These are phyloP conservation scores for Pyrrhopygopsis socrates DNA, from an alignment of 2,888 invertebrate genomes.

Conservation along the genomic window DNA sequence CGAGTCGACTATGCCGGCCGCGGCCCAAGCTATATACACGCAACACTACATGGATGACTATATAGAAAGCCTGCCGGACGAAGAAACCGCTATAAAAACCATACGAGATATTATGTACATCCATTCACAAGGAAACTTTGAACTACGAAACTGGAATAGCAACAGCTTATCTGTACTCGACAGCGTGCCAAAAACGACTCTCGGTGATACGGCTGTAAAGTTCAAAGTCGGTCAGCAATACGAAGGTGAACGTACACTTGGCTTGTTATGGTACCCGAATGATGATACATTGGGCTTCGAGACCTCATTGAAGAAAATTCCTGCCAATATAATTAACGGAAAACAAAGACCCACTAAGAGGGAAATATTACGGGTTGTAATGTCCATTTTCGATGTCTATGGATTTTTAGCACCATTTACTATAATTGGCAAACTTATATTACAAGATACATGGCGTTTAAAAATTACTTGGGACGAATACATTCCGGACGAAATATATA, in stretches of 20 bases:
- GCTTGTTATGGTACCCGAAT: conserved; percentile 31
- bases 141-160: conserved; percentile 59
- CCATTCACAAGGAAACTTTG: conserved; percentile 46
- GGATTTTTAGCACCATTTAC: conserved; percentile 25
- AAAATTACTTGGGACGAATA: conserved; percentile 18
- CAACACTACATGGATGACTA: conserved; percentile 34
- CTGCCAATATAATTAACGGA: not conserved
- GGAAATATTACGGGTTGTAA: not conserved
- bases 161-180: conserved; percentile 49
- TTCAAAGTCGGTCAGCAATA: conserved; percentile 23
- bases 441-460: conserved; percentile 21
- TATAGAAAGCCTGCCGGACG: conserved; percentile 13
- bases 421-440: conserved; percentile 24
- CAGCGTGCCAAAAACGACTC: conserved; percentile 45
- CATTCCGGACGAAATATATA: not conserved
- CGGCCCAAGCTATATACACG: not conserved
- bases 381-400: conserved; percentile 34
- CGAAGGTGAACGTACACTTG: conserved; percentile 6
- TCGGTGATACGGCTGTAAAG: conserved; percentile 33
- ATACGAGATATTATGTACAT: conserved; percentile 26
- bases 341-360: conserved; percentile 28
- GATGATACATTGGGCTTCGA: conserved; percentile 27
- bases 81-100: conserved; percentile 7
- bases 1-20: conserved; percentile 23
- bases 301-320: conserved; percentile 11